These are phyloP conservation scores for Gnathonemus longibarbis DNA, from an alignment of 2,113 vertebrate genomes.

Conservation along the genomic window DNA sequence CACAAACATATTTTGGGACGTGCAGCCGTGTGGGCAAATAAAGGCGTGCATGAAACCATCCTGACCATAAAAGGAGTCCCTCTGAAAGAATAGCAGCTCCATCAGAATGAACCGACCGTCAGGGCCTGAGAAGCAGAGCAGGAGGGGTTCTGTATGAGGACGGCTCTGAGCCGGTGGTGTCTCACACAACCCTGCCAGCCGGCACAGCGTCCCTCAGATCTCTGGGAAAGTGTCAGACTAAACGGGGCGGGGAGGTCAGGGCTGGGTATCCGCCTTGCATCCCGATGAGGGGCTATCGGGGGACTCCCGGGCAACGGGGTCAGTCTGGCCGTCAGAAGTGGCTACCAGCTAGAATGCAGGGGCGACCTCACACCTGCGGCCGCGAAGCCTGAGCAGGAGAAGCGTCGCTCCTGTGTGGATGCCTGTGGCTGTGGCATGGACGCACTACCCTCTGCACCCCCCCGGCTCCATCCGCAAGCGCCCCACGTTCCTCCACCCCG, in stretches of 20 bases:
- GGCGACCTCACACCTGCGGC: constrained; percentile 39
- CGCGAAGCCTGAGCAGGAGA: neutral
- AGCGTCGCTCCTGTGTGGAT: neutral
- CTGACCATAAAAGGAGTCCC: neutral
- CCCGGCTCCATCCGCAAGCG: neutral
- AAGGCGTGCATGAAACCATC: neutral
- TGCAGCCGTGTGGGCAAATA: neutral
- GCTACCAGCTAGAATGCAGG: constrained; percentile 42
- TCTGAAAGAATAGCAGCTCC: neutral
- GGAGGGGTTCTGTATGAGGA: neutral
- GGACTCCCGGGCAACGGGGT: constrained; percentile 42
- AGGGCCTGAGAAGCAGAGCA: neutral
- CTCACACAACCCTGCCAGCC: neutral
- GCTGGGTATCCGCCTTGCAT: constrained; percentile 15
- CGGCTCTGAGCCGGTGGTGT: neutral
- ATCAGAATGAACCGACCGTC: neutral
- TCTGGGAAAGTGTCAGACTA: constrained; percentile 16
- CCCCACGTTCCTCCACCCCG: neutral
- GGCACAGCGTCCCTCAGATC: neutral
- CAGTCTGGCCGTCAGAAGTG: constrained; percentile 55
- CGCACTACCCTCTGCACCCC: neutral
- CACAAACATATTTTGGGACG: neutral
- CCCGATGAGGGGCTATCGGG: constrained; percentile 19
- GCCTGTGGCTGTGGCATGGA: neutral
- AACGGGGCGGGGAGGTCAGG: neutral